Evolutionary conservation across 1,140 invertebrate genomes (phyloP).

Genomic region (Ceratina calcarata): DNA sequence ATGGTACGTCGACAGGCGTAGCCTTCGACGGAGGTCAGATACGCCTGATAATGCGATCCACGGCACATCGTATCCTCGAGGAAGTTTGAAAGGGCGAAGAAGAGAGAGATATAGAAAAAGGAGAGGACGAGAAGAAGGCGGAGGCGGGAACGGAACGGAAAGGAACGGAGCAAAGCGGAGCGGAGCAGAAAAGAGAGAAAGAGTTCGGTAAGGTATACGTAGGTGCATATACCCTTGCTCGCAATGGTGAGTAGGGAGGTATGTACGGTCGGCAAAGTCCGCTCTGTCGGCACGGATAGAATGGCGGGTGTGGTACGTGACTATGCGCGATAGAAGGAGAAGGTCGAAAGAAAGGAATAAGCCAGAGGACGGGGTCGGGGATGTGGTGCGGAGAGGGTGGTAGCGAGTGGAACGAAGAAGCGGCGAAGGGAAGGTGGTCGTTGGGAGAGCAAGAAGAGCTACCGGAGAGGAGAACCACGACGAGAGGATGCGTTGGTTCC

Average conservation of each 20-base stretch:
- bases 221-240: slow-evolving; percentile 40
- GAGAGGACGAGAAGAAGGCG: slow-evolving; percentile 11
- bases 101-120: neutral
- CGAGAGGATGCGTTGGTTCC: slow-evolving; percentile 68
- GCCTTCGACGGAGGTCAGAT: slow-evolving; percentile 65
- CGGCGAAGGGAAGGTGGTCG: slow-evolving; percentile 27
- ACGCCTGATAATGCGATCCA: slow-evolving; percentile 64
- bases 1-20: slow-evolving; percentile 56
- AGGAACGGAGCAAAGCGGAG: neutral
- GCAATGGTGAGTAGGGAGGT: slow-evolving; percentile 59
- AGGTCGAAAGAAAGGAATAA: slow-evolving; percentile 46
- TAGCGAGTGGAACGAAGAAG: slow-evolving; percentile 37
- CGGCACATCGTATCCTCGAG: slow-evolving; percentile 54
- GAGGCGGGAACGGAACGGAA: neutral
- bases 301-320: slow-evolving; percentile 68
- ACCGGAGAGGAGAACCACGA: slow-evolving; percentile 55
- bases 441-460: slow-evolving; percentile 62
- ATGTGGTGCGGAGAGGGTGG: neutral
- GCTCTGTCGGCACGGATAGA: slow-evolving; percentile 64
- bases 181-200: neutral
- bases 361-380: neutral
- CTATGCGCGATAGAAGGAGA: slow-evolving; percentile 62
- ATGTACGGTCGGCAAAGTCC: slow-evolving; percentile 55
- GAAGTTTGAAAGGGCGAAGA: slow-evolving; percentile 25
- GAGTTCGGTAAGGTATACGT: slow-evolving; percentile 46